These are phyloP conservation scores for Halictus quadricinctus DNA, from an alignment of 2,888 invertebrate species.

Conservation along the genomic window DNA sequence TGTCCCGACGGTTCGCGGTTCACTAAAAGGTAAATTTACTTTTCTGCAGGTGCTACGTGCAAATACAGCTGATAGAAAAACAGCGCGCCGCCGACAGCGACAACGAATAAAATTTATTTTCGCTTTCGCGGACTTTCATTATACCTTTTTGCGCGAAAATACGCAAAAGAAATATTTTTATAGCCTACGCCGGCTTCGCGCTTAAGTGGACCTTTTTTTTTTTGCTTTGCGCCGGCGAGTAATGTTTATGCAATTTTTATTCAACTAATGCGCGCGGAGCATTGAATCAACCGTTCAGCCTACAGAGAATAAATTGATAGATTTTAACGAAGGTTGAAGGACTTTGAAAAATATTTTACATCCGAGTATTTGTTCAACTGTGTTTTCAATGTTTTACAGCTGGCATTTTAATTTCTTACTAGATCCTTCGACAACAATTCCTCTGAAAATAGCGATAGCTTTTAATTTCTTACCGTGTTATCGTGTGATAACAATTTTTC, in stretches of 20 bases:
- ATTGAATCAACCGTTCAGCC: neutral
- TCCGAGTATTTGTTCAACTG: neutral
- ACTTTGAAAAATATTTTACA: neutral
- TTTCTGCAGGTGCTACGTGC: neutral
- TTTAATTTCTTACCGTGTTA: no score
- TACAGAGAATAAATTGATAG: neutral
- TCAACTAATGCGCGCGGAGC: neutral
- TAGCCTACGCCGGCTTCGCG: neutral
- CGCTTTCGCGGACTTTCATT: neutral
- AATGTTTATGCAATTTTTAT: neutral
- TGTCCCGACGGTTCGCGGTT: neutral
- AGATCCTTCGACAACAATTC: neutral
- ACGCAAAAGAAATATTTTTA: neutral
- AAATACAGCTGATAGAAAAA: conserved; percentile 3
- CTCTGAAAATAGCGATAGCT: no score
- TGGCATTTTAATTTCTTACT: neutral
- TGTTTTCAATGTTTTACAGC: neutral
- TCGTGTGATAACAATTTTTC: no score
- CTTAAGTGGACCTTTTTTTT: neutral
- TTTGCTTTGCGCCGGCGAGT: neutral
- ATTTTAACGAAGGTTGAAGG: neutral
- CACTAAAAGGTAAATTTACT: conserved; percentile 1
- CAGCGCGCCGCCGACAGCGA: neutral
- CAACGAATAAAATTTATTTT: conserved; percentile 5
- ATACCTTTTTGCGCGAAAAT: neutral